Base-by-base conservation (phyloP, 2,797 vertebrate genomes). In the Anguilla marmorata region DNA sequence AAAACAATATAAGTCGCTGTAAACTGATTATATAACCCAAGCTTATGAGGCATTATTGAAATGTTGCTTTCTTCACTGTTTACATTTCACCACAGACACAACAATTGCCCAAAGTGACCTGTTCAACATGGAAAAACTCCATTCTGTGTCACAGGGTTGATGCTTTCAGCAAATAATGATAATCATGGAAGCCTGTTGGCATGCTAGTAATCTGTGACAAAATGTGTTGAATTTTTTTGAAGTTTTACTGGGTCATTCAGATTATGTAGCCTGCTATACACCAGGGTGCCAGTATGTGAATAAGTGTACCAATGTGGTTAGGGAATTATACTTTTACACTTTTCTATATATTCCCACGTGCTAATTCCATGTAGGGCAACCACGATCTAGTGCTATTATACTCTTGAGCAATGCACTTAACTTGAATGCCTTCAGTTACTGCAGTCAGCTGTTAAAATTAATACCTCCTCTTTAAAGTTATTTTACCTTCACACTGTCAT, bases 21-120 rank as follows among this genome's bases (percentile, higher is more conserved):
- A 72, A 30, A 72, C 69, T 72, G 69, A 72, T 72, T 72, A 72
- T 33, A 72, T 72, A 72, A 72, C 69, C n/a, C 69, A 11, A 27
- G 69, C 27, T 72, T 72, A 72, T 30, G 27, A 72, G 69, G 69
- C 69, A 72, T 72, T 72, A 72, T 8, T 0, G 33, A 33, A 72
- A 72, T 72, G 1, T 33, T 72, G 69, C 69, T 12, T 72, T 27
- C 69, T 72, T 72, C 27, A 72, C 69, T 72, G 69, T 72, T 72
- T 72, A 72, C 69, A 72, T 0, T 72, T 33, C 27, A 33, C 27
- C 69, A 69, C n/a, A 72, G 69, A 72, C 63, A 69, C 24, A 63
- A 63, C 69, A 30, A 30, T 33, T 72, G 69, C 69, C 69, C 12
- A 1, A 72, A 12, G 27, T 72, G 69, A 72, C 69, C 69, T 33